phyloP scores from a whole-genome alignment of 1,140 invertebrate genomes.

The Cataglyphis hispanica region DNA sequence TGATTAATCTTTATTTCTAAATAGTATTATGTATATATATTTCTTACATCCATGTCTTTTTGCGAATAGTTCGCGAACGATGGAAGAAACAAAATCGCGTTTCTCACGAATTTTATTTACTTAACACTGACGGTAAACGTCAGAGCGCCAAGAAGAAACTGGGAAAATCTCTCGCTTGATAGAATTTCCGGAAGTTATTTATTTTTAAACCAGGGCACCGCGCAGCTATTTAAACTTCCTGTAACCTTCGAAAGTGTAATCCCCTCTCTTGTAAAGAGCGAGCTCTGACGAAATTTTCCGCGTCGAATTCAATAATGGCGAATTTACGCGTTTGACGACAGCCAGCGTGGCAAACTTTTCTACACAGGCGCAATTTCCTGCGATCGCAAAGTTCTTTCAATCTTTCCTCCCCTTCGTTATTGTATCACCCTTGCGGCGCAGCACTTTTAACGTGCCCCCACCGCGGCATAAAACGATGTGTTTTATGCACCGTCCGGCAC shows the following conservation, averaged over 20 bases:
- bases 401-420: conserved; percentile 50
- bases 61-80: neutral
- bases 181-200: conserved; percentile 28
- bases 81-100: neutral
- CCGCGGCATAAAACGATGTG: conserved; percentile 56
- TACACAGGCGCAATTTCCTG: conserved; percentile 59
- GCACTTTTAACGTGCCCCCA: conserved; percentile 35
- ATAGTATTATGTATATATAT: neutral
- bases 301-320: conserved; percentile 69
- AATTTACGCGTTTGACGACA: conserved; percentile 57
- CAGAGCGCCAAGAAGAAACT: conserved; percentile 1
- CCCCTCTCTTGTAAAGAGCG: conserved; percentile 28
- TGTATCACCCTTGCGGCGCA: conserved; percentile 34
- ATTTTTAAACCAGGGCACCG: conserved; percentile 34
- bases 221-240: conserved; percentile 45
- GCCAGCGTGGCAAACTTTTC: conserved; percentile 42
- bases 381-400: conserved; percentile 62
- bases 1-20: neutral
- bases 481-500: conserved; percentile 66
- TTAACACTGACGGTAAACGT: conserved; percentile 8
- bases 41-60: too few relatives aligned
- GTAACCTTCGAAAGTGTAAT: conserved; percentile 49
- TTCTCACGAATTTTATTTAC: neutral
- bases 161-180: neutral
- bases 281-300: conserved; percentile 58